Evolutionary conservation across 2,888 invertebrate species (phyloP), one percentile per base, ranked within the genome.

Genomic region (Fragum sueziense): DNA sequence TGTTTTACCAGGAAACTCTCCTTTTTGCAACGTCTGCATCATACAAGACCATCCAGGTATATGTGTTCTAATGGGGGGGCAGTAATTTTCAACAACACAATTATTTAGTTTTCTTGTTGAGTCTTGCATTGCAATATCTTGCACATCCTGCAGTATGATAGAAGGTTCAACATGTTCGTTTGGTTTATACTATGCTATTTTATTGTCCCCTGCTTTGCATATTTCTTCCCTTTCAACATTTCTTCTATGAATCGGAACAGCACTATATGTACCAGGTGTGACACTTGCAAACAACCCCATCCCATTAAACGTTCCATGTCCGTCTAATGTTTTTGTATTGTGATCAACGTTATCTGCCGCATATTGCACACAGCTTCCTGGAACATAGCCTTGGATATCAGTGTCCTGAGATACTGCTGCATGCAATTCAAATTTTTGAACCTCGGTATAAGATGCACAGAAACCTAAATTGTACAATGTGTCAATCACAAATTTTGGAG

Each of bases 401-500:
- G 33, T 34, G 59, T 61, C 22, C 17, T 75, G 20, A 9, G 37
- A 37, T 9, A 37, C 37, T 14, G 37, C 37, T 37, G 37, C 37
- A 37, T 37, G 6, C 14, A 9, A n/a, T 61, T 75, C 59, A 51
- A 27, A 75, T 61, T 22, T 37, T 27, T 75, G 69, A 14, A 74
- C 67, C 31, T 74, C 86, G 0, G 25, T 29, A 74, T 87, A 84
- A 0, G 84, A 82, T 22, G 33, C 52, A 62, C 80, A 86, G 37
- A 86, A 87, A 17, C 87, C 88, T 52, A 80, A 68, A 34, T 59
- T 73, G 67, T 86, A 31, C 33, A 88, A 68, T 6, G 79, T 80
- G 17, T 89, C 89, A 47, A 89, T 79, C 29, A 87, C 62, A 76
- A 77, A 85, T 51, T 70, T 80, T 27, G 88, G 87, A 14, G 67